Evolutionary conservation across 2,888 invertebrate species (phyloP).

Genomic region (Epsilonema sp.): DNA sequence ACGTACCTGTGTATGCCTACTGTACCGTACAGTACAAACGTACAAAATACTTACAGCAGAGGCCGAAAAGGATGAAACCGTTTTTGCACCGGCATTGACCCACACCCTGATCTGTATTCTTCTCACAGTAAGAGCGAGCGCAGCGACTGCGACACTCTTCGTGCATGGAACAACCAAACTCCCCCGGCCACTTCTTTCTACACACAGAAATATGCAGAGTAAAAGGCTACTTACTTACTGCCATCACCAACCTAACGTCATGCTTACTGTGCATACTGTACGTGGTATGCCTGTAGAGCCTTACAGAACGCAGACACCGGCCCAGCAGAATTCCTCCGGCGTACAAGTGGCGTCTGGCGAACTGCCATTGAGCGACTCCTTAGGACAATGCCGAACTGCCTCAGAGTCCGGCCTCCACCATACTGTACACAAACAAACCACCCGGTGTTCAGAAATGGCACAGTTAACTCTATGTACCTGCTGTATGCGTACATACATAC

Average conservation of each 20-base stretch:
- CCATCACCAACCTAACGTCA: no score
- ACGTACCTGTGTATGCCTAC: no score
- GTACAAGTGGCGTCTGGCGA: constrained; percentile 20
- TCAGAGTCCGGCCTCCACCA: background rate
- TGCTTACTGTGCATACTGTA: no score
- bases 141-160: constrained; percentile 20
- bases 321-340: constrained; percentile 23
- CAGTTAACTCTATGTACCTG: no score
- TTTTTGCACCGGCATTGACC: constrained; percentile 22
- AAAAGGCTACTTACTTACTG: no score
- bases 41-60: constrained; percentile 18
- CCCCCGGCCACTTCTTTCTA: constrained; percentile 24
- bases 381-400: constrained; percentile 12
- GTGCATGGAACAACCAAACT: constrained; percentile 22
- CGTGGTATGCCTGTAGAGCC: no score
- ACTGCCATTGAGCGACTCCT: constrained; percentile 5
- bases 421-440: no score
- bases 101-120: constrained; percentile 17
- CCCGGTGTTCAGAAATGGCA: no score
- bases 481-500: no score
- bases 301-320: constrained; percentile 21
- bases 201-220: no score
- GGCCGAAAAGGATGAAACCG: constrained; percentile 21
- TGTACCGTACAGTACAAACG: background rate
- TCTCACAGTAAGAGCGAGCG: constrained; percentile 20